A percentile compares a stretch with the other conserved stretches of the same genome.
phyloP scores from a whole-genome alignment of 2,797 vertebrate genomes.

The Pogoniulus pusillus region DNA sequence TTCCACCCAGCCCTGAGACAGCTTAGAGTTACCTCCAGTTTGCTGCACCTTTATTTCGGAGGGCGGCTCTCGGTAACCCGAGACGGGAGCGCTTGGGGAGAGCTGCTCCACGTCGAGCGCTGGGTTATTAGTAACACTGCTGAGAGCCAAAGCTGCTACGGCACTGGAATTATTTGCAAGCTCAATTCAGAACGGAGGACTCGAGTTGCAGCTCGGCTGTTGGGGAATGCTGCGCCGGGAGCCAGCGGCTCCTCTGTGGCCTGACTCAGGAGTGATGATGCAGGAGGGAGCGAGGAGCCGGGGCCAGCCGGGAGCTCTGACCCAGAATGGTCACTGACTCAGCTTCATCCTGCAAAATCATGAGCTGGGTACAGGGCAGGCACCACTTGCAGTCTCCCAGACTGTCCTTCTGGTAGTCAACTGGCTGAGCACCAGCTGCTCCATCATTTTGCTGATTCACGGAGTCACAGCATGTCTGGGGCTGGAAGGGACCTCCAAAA shows the following conservation, averaged over 20 bases:
- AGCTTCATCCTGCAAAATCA: neutral
- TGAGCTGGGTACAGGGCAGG: neutral
- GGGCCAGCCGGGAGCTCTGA: constrained; percentile 5
- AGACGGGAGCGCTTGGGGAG: constrained; percentile 7
- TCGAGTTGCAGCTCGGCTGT: constrained; percentile 37
- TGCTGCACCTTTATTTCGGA: constrained; percentile 66
- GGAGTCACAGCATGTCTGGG: neutral
- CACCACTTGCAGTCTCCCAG: neutral
- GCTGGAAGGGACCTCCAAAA: no score
- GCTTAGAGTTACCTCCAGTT: constrained; percentile 17
- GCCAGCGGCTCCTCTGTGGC: neutral
- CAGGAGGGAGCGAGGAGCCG: neutral
- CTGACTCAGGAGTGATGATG: constrained; percentile 17
- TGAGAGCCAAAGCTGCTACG: constrained; percentile 30
- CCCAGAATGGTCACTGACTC: constrained; percentile 32
- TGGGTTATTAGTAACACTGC: constrained; percentile 31
- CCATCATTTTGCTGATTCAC: neutral
- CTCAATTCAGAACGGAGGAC: constrained; percentile 8
- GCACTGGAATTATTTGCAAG: constrained; percentile 48
- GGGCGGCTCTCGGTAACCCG: constrained; percentile 46
- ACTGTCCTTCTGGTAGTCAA: neutral
- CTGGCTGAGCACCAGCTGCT: neutral
- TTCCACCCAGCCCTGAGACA: constrained; percentile 4
- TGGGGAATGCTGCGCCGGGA: neutral
- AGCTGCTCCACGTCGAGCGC: constrained; percentile 48